Conservation (phyloP, 2,113 vertebrate species). For the Micromys minutus region DNA sequence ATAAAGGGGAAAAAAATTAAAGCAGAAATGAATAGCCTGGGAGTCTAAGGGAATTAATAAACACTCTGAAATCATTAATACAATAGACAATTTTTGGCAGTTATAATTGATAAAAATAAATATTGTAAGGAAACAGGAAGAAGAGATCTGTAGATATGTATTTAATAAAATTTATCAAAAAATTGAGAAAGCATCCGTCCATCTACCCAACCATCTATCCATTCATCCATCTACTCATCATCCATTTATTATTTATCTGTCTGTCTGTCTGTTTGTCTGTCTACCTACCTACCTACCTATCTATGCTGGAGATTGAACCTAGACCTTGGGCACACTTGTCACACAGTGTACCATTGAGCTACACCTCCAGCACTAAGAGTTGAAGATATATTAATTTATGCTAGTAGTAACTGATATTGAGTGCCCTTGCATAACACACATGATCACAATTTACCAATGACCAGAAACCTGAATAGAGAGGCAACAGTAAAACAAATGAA, state of each 20-base stretch:
- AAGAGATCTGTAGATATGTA: not conserved
- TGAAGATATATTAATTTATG: not conserved
- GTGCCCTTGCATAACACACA: not conserved
- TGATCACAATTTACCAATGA: not conserved
- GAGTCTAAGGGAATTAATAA: not conserved
- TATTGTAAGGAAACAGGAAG: not conserved
- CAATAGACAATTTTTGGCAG: not conserved
- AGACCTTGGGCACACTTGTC: not conserved
- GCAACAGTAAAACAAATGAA: not conserved
- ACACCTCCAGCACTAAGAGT: not conserved
- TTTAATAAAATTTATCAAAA: not conserved
- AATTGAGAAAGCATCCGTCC: not conserved
- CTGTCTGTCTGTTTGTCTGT: not conserved
- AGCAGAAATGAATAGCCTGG: not conserved
- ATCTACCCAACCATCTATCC: not conserved
- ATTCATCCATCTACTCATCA: not conserved
- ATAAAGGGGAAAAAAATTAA: not conserved
- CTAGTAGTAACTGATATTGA: not conserved
- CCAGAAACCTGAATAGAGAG: not conserved
- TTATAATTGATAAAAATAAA: not conserved
- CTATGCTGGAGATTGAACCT: not conserved
- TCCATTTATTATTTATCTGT: not conserved
- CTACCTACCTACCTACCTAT: not conserved
- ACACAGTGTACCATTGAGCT: not conserved
- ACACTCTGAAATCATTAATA: conserved; percentile 15